Evolutionary conservation across 2,113 vertebrate species (phyloP).

Genomic region (Heliornis fulica): DNA sequence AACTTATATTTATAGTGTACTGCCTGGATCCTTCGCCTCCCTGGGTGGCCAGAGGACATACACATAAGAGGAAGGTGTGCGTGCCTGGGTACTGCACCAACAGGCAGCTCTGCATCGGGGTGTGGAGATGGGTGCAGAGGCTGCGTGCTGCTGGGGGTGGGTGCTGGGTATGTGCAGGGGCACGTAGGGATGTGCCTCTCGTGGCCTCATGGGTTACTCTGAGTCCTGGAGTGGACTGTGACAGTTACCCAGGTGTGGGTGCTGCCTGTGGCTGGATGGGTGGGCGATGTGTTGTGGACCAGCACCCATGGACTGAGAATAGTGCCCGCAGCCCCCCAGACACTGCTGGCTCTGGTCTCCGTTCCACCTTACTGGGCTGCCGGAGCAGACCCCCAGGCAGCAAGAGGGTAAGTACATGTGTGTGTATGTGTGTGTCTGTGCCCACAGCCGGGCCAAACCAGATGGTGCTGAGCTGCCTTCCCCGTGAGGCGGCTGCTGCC

Average conservation of each 20-base stretch:
- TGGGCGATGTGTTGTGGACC: too few relatives aligned
- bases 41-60: not conserved
- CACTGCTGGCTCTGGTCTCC: not conserved
- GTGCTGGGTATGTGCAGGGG: too few relatives aligned
- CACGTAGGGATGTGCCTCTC: too few relatives aligned
- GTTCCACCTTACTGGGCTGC: not conserved
- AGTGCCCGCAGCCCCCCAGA: rapidly evolving
- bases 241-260: not conserved
- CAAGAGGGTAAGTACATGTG: rapidly evolving
- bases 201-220: too few relatives aligned
- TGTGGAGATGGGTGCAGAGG: not conserved
- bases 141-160: not conserved
- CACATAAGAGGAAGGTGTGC: rapidly evolving
- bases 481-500: not conserved
- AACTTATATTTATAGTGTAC: constrained; percentile 81
- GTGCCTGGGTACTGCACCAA: rapidly evolving
- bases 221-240: too few relatives aligned
- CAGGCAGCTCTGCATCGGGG: rapidly evolving
- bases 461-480: not conserved
- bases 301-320: not conserved
- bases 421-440: rapidly evolving
- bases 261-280: not conserved
- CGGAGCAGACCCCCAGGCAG: not conserved
- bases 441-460: not conserved
- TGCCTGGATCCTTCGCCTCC: not conserved